Base-by-base conservation (phyloP, 2,888 invertebrate genomes). In the Lepidocyrtoides sp. region DNA sequence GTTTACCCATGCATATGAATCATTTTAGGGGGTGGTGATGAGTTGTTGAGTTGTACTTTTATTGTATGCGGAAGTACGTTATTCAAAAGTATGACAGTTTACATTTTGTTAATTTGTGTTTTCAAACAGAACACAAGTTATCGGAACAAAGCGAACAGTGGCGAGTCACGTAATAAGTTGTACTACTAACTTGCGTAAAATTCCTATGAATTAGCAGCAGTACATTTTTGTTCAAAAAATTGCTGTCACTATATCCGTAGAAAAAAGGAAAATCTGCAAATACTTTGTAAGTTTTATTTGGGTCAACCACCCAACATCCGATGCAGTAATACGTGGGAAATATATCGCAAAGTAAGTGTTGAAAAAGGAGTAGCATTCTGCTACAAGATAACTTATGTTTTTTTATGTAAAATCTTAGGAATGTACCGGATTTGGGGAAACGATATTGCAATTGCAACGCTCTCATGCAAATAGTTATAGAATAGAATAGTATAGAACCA, bases 261-360 rank as follows among this genome's bases (percentile, higher is more conserved):
- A 57, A 79, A 32, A 41, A 41, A 36, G 4, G 14, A 41, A 32
- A 41, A 79, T 72, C 36, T 81, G 5, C 5, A 17, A 57, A 81
- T 57, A 60, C n/a, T 41, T 60, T 75, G 32, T 36, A 32, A 63
- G 63, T n/a, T 48, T 20, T 88, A 88, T 88, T 81, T 88, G 54
- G 88, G 88, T 88, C 88, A 88, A 69, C 79, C 88, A 88, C 88
- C 88, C 88, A 69, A 41, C 60, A 26, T 20, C 60, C 17, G 32
- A 57, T 48, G 14, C 51, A 54, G 51, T 54, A 17, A 54, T 54
- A 12, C 14, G 51, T 54, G 17, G 51, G 51, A 48, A 7, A 48
- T 14, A 10, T 48, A 48, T 12, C 36, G 36, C 12, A 48, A 5
- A 3, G 14, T 48, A 48, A 1, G 44, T 48, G 14, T 48, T 8